Percentiles rank a stretch among this genome's conserved stretches.
Evolutionary conservation across 2,888 invertebrate species (phyloP).

Genomic region (Archips crataeganus): DNA sequence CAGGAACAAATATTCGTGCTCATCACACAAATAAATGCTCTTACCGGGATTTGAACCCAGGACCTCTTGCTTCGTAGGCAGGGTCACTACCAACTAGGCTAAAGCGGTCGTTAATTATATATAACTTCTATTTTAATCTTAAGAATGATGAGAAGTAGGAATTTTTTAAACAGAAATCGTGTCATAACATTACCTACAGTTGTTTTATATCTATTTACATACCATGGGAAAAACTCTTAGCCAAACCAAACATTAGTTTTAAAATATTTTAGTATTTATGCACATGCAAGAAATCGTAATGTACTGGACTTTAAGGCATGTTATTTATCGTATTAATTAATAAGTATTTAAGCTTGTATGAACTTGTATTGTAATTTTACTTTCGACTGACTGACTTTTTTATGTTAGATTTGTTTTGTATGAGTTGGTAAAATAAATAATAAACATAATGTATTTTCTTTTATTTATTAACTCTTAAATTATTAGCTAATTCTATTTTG

Average conservation of each 20-base stretch:
- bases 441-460: constrained; percentile 45
- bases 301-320: not conserved
- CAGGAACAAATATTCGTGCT: no score
- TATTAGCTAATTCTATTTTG: constrained; percentile 76
- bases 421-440: constrained; percentile 29
- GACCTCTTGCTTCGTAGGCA: no score
- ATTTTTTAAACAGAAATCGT: not conserved
- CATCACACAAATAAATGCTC: no score
- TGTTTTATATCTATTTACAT: not conserved
- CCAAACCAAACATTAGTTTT: not conserved
- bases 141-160: not conserved
- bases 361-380: constrained; percentile 29
- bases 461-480: constrained; percentile 69
- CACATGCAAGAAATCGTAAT: not conserved
- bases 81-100: no score
- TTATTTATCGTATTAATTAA: constrained; percentile 1
- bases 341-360: constrained; percentile 12
- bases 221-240: not conserved
- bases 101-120: no score
- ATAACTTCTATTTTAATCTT: not conserved
- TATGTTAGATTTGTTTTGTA: constrained; percentile 11
- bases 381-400: constrained; percentile 32
- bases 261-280: not conserved
- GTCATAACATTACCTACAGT: not conserved
- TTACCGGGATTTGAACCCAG: no score